A percentile compares a stretch with the other conserved stretches of the same genome.
Conservation (phyloP, 2,797 vertebrate species). For the Siniperca obscura region DNA sequence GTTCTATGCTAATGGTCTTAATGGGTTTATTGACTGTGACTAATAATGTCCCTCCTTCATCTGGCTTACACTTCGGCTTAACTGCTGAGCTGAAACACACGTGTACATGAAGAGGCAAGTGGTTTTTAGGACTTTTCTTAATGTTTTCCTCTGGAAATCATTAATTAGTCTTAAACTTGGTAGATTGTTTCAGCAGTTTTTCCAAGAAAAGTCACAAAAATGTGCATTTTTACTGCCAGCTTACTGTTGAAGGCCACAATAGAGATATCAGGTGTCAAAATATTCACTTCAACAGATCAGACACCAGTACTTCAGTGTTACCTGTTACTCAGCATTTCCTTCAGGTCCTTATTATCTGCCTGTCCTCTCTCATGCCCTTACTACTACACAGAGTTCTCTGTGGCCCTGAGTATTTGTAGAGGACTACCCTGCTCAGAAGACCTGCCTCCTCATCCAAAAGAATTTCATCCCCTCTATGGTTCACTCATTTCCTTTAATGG, state of each 20-base stretch:
- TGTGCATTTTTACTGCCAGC: not conserved
- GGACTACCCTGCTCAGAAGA: constrained; percentile 17
- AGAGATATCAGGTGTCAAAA: constrained; percentile 11
- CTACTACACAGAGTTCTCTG: constrained; percentile 23
- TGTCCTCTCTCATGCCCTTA: constrained; percentile 27
- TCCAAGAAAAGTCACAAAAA: not conserved
- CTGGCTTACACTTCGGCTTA: constrained; percentile 9
- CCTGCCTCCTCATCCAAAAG: constrained; percentile 48
- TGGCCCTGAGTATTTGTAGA: constrained; percentile 31
- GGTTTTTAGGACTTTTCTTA: constrained; percentile 21
- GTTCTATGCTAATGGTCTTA: constrained; percentile 66
- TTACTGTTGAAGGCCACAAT: constrained; percentile 2
- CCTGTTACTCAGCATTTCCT: constrained; percentile 26
- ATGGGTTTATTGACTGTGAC: constrained; percentile 64
- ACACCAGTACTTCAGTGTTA: not conserved
- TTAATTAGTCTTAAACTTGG: constrained; percentile 1
- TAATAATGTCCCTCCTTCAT: constrained; percentile 52
- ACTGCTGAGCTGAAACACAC: constrained; percentile 12
- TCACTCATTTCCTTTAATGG: constrained; percentile 60
- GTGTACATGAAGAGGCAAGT: not conserved
- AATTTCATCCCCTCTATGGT: constrained; percentile 50
- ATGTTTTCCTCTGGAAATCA: constrained; percentile 6
- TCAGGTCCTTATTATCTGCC: constrained; percentile 24
- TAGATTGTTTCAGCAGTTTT: not conserved
- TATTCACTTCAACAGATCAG: not conserved